These are phyloP conservation scores for Tinamus major DNA, from an alignment of 2,797 vertebrate genomes.

Conservation along the genomic window DNA sequence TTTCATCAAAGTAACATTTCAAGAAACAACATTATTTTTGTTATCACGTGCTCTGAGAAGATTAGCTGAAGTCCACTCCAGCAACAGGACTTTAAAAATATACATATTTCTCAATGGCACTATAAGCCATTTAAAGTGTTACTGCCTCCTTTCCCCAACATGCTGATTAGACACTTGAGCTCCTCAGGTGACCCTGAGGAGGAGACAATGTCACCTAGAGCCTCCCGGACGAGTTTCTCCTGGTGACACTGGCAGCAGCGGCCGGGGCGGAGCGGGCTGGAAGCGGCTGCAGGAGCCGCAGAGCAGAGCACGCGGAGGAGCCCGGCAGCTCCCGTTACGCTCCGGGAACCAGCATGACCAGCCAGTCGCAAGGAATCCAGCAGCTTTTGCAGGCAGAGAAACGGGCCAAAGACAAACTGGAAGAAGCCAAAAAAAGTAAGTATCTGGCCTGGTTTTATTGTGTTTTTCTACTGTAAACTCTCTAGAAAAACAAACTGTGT, in stretches of 20 bases:
- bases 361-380: conserved; percentile 84
- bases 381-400: conserved; percentile 85
- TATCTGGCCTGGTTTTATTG: conserved; percentile 19
- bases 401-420: conserved; percentile 83
- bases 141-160: not conserved
- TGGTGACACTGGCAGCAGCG: conserved; percentile 11
- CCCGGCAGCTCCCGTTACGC: not conserved
- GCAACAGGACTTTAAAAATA: not conserved
- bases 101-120: not conserved
- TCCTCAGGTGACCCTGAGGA: conserved; percentile 26
- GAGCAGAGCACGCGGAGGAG: conserved; percentile 9
- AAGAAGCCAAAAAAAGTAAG: conserved; percentile 86
- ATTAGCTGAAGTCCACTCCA: not conserved
- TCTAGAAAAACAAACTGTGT: not conserved
- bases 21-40: not conserved
- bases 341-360: conserved; percentile 72
- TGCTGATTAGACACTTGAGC: not conserved
- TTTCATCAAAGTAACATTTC: not conserved
- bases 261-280: conserved; percentile 1
- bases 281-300: conserved; percentile 41
- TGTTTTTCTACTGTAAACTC: not conserved
- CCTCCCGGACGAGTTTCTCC: not conserved
- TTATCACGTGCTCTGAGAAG: not conserved
- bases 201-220: not conserved
- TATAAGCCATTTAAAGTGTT: not conserved